A percentile compares a stretch with the other conserved stretches of the same genome.
Evolutionary conservation across 2,113 vertebrate species (phyloP).

Genomic region (Platycercus adscitus): DNA sequence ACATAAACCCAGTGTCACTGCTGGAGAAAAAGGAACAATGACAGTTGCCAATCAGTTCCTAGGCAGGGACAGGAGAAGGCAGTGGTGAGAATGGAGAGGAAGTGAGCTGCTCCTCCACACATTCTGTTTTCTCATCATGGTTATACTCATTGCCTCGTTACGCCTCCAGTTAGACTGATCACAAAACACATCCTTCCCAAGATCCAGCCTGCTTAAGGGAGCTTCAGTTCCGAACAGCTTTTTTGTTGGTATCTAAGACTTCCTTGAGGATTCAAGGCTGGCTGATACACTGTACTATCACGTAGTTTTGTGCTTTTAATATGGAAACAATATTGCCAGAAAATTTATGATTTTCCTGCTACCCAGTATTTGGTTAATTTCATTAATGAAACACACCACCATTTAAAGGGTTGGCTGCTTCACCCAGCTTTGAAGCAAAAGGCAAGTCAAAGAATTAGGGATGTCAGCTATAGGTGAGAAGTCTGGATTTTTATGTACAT

Average conservation of each 20-base stretch:
- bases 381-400: neutral
- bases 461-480: neutral
- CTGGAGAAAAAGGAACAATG: neutral
- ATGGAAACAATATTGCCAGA: neutral
- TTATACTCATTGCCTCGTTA: neutral
- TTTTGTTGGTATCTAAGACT: neutral
- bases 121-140: neutral
- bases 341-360: neutral
- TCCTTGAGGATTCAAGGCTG: neutral
- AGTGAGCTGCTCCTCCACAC: neutral
- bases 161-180: neutral
- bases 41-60: neutral
- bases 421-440: neutral
- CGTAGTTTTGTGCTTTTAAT: neutral
- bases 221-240: neutral
- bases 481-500: neutral
- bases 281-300: neutral
- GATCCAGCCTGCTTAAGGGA: neutral
- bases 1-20: neutral
- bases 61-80: neutral
- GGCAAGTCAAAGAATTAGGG: neutral
- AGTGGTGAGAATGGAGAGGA: neutral
- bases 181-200: neutral
- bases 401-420: neutral
- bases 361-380: neutral